Evolutionary conservation across 2,113 vertebrate species (phyloP).

Genomic region (Cebidichthys violaceus): DNA sequence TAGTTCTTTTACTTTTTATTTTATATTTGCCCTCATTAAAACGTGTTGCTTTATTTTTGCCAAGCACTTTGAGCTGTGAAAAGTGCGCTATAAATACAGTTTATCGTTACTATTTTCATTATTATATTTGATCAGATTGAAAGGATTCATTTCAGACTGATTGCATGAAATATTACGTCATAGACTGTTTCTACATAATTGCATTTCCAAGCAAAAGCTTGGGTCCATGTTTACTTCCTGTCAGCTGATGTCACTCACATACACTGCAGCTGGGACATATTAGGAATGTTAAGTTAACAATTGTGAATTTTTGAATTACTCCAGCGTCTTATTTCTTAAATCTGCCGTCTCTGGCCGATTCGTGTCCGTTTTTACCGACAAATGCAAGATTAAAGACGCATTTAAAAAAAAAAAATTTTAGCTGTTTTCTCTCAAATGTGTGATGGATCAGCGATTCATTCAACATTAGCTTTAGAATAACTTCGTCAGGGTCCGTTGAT

Average conservation of each 20-base stretch:
- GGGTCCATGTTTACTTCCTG: neutral
- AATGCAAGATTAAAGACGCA: no score
- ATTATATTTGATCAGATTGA: neutral
- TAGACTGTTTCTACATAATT: neutral
- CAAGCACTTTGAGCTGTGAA: neutral
- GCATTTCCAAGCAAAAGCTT: neutral
- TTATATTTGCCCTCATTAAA: no score
- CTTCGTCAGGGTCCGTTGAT: neutral
- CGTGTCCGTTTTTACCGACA: neutral
- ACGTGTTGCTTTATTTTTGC: no score
- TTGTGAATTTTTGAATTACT: no score
- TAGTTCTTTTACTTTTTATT: no score
- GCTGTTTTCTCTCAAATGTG: no score
- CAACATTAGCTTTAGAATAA: neutral
- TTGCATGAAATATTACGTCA: neutral
- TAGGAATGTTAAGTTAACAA: neutral
- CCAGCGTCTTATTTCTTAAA: neutral
- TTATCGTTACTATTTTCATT: neutral
- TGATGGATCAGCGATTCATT: no score
- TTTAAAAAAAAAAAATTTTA: no score
- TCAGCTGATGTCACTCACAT: neutral
- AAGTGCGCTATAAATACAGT: neutral
- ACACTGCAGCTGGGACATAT: neutral
- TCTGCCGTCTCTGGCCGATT: neutral
- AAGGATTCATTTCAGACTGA: neutral